Conservation (phyloP, 2,797 vertebrate genomes). For the Danio jaintianensis region DNA sequence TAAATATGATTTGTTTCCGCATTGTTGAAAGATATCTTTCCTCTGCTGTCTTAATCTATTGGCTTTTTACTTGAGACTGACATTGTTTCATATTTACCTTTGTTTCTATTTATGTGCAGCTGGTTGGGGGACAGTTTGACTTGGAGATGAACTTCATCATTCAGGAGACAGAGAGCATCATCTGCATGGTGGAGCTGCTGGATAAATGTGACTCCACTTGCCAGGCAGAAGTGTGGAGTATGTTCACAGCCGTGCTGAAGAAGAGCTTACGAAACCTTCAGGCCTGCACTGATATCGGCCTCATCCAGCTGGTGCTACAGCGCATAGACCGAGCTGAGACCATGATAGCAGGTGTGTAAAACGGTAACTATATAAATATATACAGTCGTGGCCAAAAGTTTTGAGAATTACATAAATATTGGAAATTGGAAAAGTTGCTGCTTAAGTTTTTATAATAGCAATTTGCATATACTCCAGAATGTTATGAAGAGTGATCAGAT, state of each 20-base stretch:
- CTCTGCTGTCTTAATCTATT: background rate
- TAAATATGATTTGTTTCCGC: background rate
- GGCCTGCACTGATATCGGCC: slow-evolving; percentile 89
- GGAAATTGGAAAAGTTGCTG: too few species aligned
- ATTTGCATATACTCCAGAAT: too few species aligned
- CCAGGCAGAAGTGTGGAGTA: slow-evolving; percentile 98
- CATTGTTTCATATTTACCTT: background rate
- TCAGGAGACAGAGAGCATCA: slow-evolving; percentile 92
- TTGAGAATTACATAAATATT: too few species aligned
- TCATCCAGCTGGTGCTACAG: slow-evolving; percentile 89
- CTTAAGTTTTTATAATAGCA: too few species aligned
- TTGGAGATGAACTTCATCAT: slow-evolving; percentile 99
- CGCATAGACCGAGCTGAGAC: slow-evolving; percentile 86
- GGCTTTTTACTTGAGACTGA: background rate
- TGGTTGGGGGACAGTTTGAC: slow-evolving; percentile 96
- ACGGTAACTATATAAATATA: too few species aligned
- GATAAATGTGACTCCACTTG: slow-evolving; percentile 93
- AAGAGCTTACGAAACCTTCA: slow-evolving; percentile 96
- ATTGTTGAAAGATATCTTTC: background rate
- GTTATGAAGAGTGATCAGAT: too few species aligned
- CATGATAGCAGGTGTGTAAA: slow-evolving; percentile 91
- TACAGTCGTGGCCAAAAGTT: too few species aligned
- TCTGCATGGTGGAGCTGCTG: slow-evolving; percentile 94
- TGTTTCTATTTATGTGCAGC: slow-evolving; percentile 72
- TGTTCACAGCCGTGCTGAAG: slow-evolving; percentile 96